These are phyloP conservation scores for Himalopsyche japonica DNA, from an alignment of 2,888 invertebrate species.

Conservation along the genomic window DNA sequence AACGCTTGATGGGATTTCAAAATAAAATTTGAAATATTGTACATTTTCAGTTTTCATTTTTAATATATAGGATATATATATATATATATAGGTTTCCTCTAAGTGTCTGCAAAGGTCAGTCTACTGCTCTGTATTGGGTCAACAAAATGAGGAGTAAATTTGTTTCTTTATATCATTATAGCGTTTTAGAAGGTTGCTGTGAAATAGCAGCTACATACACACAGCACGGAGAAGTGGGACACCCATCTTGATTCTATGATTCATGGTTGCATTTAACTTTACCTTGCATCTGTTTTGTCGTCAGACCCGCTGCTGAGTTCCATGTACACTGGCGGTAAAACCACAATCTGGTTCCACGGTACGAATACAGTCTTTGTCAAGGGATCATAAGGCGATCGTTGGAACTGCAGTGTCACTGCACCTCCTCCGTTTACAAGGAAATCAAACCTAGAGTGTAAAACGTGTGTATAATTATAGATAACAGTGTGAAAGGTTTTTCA, in stretches of 20 bases:
- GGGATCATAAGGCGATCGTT: constrained; percentile 90
- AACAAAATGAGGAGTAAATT: no score
- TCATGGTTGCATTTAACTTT: background rate
- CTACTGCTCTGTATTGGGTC: no score
- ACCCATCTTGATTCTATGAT: background rate
- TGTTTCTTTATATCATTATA: no score
- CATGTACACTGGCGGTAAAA: constrained; percentile 86
- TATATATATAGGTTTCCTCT: no score
- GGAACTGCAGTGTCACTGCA: constrained; percentile 94
- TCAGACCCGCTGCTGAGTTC: constrained; percentile 76
- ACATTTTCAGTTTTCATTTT: no score
- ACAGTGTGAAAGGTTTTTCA: background rate
- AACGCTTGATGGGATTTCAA: no score
- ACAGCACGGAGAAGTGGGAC: no score
- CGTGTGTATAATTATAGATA: background rate
- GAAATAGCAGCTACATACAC: no score
- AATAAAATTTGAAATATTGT: no score
- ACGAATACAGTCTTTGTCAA: constrained; percentile 88
- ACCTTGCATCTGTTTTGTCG: background rate
- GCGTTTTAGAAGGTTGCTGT: no score
- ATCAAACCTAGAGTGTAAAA: constrained; percentile 79
- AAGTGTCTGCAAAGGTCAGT: no score
- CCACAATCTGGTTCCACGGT: constrained; percentile 98
- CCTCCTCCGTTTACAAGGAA: constrained; percentile 98
- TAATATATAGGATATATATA: no score